Percentiles rank a stretch among this genome's conserved stretches.
phyloP scores from a whole-genome alignment of 2,113 vertebrate genomes.

The Excalfactoria chinensis region DNA sequence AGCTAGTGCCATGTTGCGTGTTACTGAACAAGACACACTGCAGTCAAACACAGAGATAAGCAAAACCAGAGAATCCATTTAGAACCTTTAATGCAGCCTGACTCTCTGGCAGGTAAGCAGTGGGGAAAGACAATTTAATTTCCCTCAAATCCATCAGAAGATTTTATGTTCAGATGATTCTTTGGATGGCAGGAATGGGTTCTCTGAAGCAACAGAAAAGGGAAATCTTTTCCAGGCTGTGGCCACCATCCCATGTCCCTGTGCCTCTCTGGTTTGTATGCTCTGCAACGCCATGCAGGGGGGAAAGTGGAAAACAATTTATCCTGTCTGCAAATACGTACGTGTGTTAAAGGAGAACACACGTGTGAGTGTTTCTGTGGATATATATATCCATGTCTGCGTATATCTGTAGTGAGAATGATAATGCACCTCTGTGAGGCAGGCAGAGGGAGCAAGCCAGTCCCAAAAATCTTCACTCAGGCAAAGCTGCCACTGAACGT shows the following conservation, averaged over 20 bases:
- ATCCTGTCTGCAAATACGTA: not conserved
- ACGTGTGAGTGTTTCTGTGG: not conserved
- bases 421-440: not conserved
- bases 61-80: slow-evolving; percentile 60
- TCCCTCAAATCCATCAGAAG: slow-evolving; percentile 27
- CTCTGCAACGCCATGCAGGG: not conserved
- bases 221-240: not conserved
- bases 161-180: slow-evolving; percentile 21
- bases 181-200: not conserved
- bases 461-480: not conserved
- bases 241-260: not conserved
- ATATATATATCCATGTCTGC: accelerated
- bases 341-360: not conserved
- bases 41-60: slow-evolving; percentile 51
- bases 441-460: not conserved
- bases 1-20: slow-evolving; percentile 32
- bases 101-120: slow-evolving; percentile 38
- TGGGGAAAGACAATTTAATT: slow-evolving; percentile 64
- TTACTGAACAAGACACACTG: slow-evolving; percentile 40
- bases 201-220: not conserved
- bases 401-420: not conserved
- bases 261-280: not conserved
- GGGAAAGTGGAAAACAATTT: not conserved
- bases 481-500: not conserved
- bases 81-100: slow-evolving; percentile 59